A percentile compares a stretch with the other conserved stretches of the same genome.
These are phyloP conservation scores for Mionectes macconnelli DNA, from an alignment of 2,113 vertebrate genomes.

Conservation along the genomic window DNA sequence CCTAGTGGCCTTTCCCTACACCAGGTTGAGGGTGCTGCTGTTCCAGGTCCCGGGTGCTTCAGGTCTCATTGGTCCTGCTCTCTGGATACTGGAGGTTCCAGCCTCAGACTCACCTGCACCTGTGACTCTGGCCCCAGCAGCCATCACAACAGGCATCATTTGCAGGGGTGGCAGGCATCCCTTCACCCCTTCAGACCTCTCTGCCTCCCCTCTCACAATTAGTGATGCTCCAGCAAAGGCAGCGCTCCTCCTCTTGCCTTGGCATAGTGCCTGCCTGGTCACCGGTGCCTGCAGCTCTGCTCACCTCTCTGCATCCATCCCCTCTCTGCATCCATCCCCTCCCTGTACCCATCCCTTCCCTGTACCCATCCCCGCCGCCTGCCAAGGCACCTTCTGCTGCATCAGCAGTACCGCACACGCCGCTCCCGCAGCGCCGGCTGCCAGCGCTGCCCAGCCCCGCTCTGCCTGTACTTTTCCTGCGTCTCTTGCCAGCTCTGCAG, in stretches of 20 bases:
- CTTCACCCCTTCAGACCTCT: not conserved
- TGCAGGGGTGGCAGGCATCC: not conserved
- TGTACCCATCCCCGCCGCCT: not conserved
- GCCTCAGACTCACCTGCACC: not conserved
- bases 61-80: not conserved
- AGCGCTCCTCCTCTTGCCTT: not conserved
- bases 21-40: fast-evolving
- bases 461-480: slow-evolving; percentile 1
- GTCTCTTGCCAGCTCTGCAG: slow-evolving; percentile 22
- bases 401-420: not conserved
- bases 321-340: not conserved
- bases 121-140: not conserved
- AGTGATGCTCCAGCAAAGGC: not conserved
- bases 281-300: not conserved
- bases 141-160: not conserved
- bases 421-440: not conserved
- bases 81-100: not conserved
- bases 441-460: not conserved
- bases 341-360: not conserved
- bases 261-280: not conserved
- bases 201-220: not conserved
- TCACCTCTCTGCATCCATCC: not conserved
- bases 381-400: not conserved
- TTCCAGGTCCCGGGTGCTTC: not conserved
- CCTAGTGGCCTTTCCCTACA: fast-evolving